A percentile compares a stretch with the other conserved stretches of the same genome.
These are phyloP conservation scores for Melieria crassipennis DNA, from an alignment of 2,888 invertebrate species.

Conservation along the genomic window DNA sequence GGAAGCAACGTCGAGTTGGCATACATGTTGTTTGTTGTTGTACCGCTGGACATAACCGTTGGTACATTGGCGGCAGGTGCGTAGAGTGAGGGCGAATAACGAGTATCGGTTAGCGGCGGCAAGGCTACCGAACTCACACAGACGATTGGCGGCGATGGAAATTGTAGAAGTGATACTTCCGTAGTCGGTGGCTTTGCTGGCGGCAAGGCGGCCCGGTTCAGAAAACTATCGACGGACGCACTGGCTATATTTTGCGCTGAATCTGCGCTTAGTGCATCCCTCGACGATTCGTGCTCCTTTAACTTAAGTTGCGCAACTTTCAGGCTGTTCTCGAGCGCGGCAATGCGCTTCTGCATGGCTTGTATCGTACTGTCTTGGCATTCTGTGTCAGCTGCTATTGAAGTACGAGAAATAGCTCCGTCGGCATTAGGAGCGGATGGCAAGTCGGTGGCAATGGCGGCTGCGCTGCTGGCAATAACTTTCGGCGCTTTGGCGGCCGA, in stretches of 20 bases:
- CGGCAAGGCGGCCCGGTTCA: neutral
- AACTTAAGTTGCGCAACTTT: neutral
- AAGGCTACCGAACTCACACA: no score
- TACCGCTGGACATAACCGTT: neutral
- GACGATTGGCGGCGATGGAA: no score
- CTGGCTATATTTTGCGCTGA: neutral
- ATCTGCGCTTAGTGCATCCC: neutral
- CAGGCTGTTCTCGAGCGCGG: neutral
- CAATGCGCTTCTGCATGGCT: constrained; percentile 2
- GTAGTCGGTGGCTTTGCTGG: neutral
- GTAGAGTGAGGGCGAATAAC: no score
- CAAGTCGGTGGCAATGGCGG: neutral
- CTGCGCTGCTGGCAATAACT: no score
- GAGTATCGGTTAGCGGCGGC: no score
- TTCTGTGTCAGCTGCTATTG: neutral
- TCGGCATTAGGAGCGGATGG: neutral
- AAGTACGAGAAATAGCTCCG: neutral
- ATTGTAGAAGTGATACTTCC: no score
- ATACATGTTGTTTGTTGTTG: constrained; percentile 8
- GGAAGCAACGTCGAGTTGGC: neutral
- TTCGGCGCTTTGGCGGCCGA: no score
- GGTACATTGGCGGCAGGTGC: no score
- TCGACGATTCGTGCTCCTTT: neutral
- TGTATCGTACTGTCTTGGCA: neutral
- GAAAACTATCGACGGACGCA: neutral